These are phyloP conservation scores for Pollimyrus isidori DNA, from an alignment of 2,113 vertebrate genomes.

Conservation along the genomic window DNA sequence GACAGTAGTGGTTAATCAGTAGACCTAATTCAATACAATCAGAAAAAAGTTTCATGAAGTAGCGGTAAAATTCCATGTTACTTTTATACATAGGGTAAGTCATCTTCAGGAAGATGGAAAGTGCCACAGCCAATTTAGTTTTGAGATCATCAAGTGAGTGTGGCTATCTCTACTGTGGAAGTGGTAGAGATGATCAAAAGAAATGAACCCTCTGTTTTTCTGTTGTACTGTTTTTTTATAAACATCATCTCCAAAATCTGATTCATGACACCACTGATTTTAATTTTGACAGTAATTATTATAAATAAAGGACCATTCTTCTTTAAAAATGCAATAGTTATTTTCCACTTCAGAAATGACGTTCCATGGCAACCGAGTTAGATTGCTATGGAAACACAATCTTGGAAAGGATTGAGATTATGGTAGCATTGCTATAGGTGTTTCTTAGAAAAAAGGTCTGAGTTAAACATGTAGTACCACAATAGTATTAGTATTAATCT, in stretches of 20 bases:
- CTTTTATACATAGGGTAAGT: neutral
- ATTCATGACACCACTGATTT: neutral
- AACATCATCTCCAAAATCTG: neutral
- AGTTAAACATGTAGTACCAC: slow-evolving; percentile 3
- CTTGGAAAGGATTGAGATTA: slow-evolving; percentile 18
- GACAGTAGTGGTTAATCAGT: neutral
- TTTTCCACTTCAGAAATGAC: slow-evolving; percentile 25
- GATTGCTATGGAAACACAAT: slow-evolving; percentile 44
- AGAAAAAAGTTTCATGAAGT: neutral
- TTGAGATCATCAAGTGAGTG: neutral
- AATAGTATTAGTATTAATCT: neutral
- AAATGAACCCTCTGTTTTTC: neutral
- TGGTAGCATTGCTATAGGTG: neutral
- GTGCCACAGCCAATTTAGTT: neutral
- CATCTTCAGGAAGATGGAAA: neutral
- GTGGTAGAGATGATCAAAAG: neutral
- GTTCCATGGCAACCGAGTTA: slow-evolving; percentile 37
- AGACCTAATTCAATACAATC: neutral
- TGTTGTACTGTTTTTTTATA: neutral
- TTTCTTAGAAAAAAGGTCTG: slow-evolving; percentile 14
- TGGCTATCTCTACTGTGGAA: neutral
- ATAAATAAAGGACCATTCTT: neutral
- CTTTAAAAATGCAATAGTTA: slow-evolving; percentile 15
- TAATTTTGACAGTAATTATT: slow-evolving; percentile 9
- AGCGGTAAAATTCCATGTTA: neutral